Percentiles rank a stretch among this genome's conserved stretches.
Evolutionary conservation across 2,888 invertebrate genomes (phyloP).

Genomic region (Microctonus hyperodae): DNA sequence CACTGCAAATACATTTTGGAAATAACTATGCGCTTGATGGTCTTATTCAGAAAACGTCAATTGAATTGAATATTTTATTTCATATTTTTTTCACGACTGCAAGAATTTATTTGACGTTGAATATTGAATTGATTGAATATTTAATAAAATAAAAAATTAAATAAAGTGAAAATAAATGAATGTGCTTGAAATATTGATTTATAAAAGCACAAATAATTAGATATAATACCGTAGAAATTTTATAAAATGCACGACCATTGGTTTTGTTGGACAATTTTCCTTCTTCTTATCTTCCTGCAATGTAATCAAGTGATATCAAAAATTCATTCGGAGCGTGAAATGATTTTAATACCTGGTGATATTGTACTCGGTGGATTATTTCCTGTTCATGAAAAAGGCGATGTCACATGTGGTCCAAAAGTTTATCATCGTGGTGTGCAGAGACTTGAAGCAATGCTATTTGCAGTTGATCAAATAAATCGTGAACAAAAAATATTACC

Average conservation of each 20-base stretch:
- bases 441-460: constrained; percentile 70
- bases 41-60: background rate
- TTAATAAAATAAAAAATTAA: background rate
- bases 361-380: constrained; percentile 70
- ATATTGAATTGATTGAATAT: background rate
- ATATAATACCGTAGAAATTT: background rate
- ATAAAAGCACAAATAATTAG: background rate
- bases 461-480: constrained; percentile 69
- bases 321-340: constrained; percentile 49
- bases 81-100: no score
- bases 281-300: constrained; percentile 45
- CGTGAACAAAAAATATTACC: constrained; percentile 64
- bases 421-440: constrained; percentile 71
- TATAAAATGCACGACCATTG: constrained; percentile 33
- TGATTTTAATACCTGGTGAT: constrained; percentile 66
- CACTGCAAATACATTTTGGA: constrained; percentile 1
- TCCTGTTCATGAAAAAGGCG: constrained; percentile 70
- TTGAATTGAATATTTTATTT: background rate
- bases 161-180: background rate
- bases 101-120: background rate
- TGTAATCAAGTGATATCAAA: constrained; percentile 39
- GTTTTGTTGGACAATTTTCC: constrained; percentile 35
- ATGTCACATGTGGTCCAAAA: constrained; percentile 63
- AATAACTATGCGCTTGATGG: background rate
- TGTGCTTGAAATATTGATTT: background rate